These are phyloP conservation scores for Hermetia illucens DNA, from an alignment of 1,140 invertebrate genomes.

Conservation along the genomic window DNA sequence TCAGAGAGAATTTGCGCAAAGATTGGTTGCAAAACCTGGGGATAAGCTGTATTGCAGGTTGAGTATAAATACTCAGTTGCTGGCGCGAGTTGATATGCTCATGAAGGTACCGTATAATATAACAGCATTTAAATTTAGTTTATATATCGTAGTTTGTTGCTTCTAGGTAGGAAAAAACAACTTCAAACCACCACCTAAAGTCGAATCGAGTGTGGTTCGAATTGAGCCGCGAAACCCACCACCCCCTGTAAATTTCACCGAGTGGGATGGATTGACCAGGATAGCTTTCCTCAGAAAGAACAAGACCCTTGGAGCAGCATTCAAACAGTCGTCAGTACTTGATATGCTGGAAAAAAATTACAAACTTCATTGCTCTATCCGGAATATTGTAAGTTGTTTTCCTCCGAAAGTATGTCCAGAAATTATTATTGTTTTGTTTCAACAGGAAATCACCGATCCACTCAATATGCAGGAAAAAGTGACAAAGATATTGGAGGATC, in stretches of 20 bases:
- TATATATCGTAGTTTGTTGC: conserved; percentile 7
- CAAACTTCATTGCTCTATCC: conserved; percentile 68
- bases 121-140: conserved; percentile 28
- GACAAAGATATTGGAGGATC: conserved; percentile 51
- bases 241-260: conserved; percentile 88
- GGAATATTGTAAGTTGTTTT: conserved; percentile 56
- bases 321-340: conserved; percentile 71
- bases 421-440: conserved; percentile 26
- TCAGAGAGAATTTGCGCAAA: conserved; percentile 95
- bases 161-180: conserved; percentile 76
- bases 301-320: conserved; percentile 74
- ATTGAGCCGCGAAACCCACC: conserved; percentile 95
- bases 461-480: conserved; percentile 81
- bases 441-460: conserved; percentile 58
- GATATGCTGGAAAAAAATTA: conserved; percentile 88
- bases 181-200: conserved; percentile 95
- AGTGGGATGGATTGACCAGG: conserved; percentile 95
- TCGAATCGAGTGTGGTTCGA: conserved; percentile 96
- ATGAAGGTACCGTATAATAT: conserved; percentile 80
- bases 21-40: conserved; percentile 92
- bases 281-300: conserved; percentile 94
- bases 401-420: neutral
- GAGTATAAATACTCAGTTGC: conserved; percentile 90
- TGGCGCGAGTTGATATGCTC: conserved; percentile 88
- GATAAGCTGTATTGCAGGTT: conserved; percentile 95